Evolutionary conservation across 2,113 vertebrate genomes (phyloP), one percentile per base, ranked within the genome.

Genomic region (Chaenogobius annularis): DNA sequence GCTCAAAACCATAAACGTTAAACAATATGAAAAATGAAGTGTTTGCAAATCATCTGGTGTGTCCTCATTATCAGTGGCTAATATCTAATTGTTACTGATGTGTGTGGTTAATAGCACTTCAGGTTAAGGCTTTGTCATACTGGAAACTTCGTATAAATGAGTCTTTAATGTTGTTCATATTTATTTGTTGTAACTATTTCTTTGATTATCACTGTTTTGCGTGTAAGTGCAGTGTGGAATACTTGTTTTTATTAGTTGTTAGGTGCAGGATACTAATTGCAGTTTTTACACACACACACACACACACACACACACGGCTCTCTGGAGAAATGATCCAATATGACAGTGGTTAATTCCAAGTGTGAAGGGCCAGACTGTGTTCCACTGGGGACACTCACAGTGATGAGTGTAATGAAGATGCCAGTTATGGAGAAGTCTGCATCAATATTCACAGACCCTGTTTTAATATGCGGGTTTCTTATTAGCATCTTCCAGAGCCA

Each of bases 321-420:
- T 78, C 70, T 47, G 61, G 78, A 81, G 82, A 85, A 85, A 81
- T 82, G 73, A 87, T 81, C 81, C 79, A 84, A 71, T 75, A 81
- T 85, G 80, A 81, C 79, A 86, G 83, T 77, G 68, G 66, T 83
- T 87, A 80, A 85, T 82, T 85, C 72, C 74, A 58, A 74, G 77
- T 70, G 79, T 83, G 84, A 3, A 46, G 68, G 56, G 61, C 61
- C 58, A 26, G 66, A 63, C 66, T 55, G 65, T 76, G 61, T 79
- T 89, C 84, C 87, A 80, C 74, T 84, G 87, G 92, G 87, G 68
- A 84, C 83, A 90, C 90, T 90, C 79, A 88, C 82, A 90, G 86
- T 72, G 93, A 93, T 92, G 80, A 91, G 80, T 83, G 86, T 89
- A 92, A 92, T 94, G 93, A 93, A 92, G 92, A 89, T 89, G 87